Conservation (phyloP, 2,113 vertebrate species). For the Malurus melanocephalus region DNA sequence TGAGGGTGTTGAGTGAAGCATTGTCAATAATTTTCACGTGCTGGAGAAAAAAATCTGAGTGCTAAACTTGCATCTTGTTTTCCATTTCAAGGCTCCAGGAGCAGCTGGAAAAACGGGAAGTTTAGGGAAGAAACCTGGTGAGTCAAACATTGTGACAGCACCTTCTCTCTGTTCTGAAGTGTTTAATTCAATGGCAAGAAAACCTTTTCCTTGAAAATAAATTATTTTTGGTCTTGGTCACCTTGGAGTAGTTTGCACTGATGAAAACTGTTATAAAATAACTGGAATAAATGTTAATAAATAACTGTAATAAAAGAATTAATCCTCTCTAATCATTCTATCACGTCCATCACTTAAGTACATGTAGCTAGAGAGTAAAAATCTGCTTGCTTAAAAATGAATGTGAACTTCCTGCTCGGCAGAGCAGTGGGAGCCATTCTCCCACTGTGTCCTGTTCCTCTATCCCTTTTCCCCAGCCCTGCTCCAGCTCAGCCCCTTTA, state of each 20-base stretch:
- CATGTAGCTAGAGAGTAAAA: neutral
- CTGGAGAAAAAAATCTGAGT: neutral
- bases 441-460: neutral
- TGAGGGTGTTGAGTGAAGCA: neutral
- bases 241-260: neutral
- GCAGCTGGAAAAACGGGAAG: constrained; percentile 92
- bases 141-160: constrained; percentile 50
- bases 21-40: neutral
- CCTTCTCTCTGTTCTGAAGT: constrained; percentile 24
- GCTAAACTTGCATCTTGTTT: constrained; percentile 39
- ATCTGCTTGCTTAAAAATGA: neutral
- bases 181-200: neutral
- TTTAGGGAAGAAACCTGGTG: constrained; percentile 97
- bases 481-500: neutral
- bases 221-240: neutral
- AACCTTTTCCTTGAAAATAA: neutral
- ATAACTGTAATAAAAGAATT: neutral
- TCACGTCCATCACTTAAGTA: neutral
- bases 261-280: neutral
- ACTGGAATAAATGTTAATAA: neutral
- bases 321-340: neutral
- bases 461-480: neutral
- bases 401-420: neutral
- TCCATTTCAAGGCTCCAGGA: constrained; percentile 83
- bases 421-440: neutral